Evolutionary conservation across 2,888 invertebrate genomes (phyloP), one percentile per base, ranked within the genome.

Genomic region (Drepana falcataria): DNA sequence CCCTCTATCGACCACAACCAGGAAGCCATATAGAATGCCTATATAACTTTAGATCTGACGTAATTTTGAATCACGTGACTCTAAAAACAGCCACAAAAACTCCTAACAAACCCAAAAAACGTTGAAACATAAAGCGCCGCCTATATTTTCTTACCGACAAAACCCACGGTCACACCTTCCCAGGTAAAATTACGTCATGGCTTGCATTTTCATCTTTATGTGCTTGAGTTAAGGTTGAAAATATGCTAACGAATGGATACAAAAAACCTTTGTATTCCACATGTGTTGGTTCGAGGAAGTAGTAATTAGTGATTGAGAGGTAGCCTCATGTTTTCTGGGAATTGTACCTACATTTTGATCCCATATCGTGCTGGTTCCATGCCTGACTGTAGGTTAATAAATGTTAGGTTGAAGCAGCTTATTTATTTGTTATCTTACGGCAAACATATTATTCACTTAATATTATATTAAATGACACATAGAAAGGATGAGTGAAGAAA

Each of bases 261-360:
- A 81, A 76, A 71, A 65, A 69, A 69, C 68, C 75, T 75, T 75
- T 78, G 79, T 79, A 3, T 65, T 65, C 63, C 73, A 79, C 71
- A 77, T 83, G 80, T 80, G 76, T 66, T 63, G 67, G 63, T 66
- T 79, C 83, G 79, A 59, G 55, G 68, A 82, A 83, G 83, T 60
- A 59, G 59, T 77, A 77, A 79, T 79, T 79, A 79, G 57, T 60
- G 61, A 60, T 47, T 34, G 40, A 35, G 52, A 41, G 48, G 52
- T 52, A 47, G 52, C 49, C 52, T 49, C 53, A 51, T 41, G 54
- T 48, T 48, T 49, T 41, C 2, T 44, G 40, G 51, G 40, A 51
- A 34, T 51, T 51, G 6, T 7, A 40, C 3, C 33, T 4, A 51
- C 40, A 40, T 33, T 6, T 4, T 7, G 5, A 37, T 35, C 4